A percentile compares a stretch with the other conserved stretches of the same genome.
Evolutionary conservation across 2,888 invertebrate species (phyloP).

Genomic region (Luffia ferchaultella): DNA sequence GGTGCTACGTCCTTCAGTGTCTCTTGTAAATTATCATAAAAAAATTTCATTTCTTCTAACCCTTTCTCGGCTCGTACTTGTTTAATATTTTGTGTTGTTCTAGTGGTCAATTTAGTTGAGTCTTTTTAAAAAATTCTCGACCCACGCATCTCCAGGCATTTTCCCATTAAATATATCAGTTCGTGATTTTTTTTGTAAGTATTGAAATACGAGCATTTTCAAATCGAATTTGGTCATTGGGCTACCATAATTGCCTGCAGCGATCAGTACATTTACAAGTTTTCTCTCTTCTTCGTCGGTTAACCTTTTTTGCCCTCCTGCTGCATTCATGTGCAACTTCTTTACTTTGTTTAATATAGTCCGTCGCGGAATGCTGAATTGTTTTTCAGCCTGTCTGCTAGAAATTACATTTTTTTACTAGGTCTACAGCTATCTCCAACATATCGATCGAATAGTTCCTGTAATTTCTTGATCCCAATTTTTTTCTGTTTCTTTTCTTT

Average conservation of each 20-base stretch:
- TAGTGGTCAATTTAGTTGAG: background rate
- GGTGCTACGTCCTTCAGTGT: background rate
- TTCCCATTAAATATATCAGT: too few species aligned
- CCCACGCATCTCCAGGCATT: background rate
- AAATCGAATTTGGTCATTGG: too few species aligned
- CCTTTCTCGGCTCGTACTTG: background rate
- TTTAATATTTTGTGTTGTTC: background rate
- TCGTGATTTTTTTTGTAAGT: too few species aligned
- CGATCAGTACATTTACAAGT: too few species aligned
- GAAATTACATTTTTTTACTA: slow-evolving; percentile 7
- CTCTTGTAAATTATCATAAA: too few species aligned
- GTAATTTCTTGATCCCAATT: too few species aligned
- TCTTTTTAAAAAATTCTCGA: background rate
- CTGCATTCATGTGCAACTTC: slow-evolving; percentile 10
- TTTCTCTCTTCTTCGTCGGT: slow-evolving; percentile 13
- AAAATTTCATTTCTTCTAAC: background rate
- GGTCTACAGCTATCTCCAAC: slow-evolving; percentile 10
- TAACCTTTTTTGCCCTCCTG: slow-evolving; percentile 8
- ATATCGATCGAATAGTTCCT: slow-evolving; percentile 9
- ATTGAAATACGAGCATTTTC: too few species aligned
- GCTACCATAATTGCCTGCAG: too few species aligned
- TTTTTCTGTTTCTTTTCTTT: too few species aligned
- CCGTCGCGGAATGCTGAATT: slow-evolving; percentile 14
- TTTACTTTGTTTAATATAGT: slow-evolving; percentile 15
- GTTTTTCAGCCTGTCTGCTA: slow-evolving; percentile 12